Percentiles rank a stretch among this genome's conserved stretches.
These are phyloP conservation scores for Chelon labrosus DNA, from an alignment of 2,797 vertebrate genomes.

Conservation along the genomic window DNA sequence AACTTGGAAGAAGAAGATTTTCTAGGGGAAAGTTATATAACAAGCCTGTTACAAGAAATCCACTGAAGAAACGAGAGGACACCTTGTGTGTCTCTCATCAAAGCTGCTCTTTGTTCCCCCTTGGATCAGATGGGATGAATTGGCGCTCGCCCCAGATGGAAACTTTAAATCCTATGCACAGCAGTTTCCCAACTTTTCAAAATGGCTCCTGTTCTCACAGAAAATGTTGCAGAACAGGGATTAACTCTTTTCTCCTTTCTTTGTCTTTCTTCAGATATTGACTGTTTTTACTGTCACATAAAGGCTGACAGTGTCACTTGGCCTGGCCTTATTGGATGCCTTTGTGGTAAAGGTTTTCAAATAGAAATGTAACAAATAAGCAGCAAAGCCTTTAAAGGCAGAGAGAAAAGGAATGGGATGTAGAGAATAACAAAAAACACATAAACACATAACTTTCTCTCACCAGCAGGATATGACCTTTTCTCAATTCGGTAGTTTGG, in stretches of 20 bases:
- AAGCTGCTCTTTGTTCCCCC: conserved; percentile 63
- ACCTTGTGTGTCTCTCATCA: conserved; percentile 63
- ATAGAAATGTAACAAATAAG: conserved; percentile 74
- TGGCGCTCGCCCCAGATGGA: conserved; percentile 55
- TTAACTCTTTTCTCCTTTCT: conserved; percentile 49
- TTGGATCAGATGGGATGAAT: conserved; percentile 62
- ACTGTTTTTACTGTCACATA: conserved; percentile 57
- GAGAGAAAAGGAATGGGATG: conserved; percentile 11
- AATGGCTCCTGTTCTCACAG: conserved; percentile 57
- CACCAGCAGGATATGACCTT: conserved; percentile 6
- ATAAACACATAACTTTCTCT: conserved; percentile 27
- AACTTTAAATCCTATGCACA: conserved; percentile 60
- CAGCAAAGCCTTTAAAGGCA: conserved; percentile 54
- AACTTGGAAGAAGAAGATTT: conserved; percentile 25
- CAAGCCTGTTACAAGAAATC: conserved; percentile 46
- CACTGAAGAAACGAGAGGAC: conserved; percentile 40
- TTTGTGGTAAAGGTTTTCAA: conserved; percentile 60
- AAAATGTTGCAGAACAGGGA: conserved; percentile 62
- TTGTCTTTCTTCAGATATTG: conserved; percentile 51
- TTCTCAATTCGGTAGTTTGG: neutral
- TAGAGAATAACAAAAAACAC: conserved; percentile 20
- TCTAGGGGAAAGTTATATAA: conserved; percentile 49
- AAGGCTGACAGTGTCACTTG: conserved; percentile 56
- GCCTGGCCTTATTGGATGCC: conserved; percentile 37
- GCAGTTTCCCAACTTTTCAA: conserved; percentile 64